phyloP scores from a whole-genome alignment of 2,888 invertebrate species.

The Rotaria sp. region DNA sequence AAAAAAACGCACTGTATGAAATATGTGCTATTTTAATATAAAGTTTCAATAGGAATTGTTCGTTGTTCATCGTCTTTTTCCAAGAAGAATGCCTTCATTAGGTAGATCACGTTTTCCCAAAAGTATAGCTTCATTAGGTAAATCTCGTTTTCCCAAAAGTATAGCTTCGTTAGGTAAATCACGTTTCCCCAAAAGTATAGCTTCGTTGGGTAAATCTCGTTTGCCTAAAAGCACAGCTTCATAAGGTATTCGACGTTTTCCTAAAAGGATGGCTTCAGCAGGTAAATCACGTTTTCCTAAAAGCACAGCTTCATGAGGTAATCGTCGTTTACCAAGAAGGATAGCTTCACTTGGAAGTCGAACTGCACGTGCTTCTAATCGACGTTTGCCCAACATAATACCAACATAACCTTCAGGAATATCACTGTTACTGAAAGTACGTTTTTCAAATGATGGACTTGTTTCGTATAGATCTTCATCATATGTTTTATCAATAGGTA shows the following conservation, averaged over 20 bases:
- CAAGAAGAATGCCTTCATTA: slow-evolving; percentile 1
- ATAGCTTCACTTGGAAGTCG: neutral
- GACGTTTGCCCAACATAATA: neutral
- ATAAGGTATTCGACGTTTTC: neutral
- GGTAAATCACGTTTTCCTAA: neutral
- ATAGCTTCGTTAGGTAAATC: slow-evolving; percentile 3
- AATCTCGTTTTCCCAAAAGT: neutral
- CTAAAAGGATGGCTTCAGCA: neutral
- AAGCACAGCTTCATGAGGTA: neutral
- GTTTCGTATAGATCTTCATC: neutral
- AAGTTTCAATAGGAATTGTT: neutral
- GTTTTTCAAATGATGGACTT: neutral
- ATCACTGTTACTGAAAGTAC: neutral
- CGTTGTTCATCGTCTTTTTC: neutral
- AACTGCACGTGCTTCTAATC: neutral
- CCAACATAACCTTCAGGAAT: neutral
- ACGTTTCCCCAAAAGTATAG: neutral
- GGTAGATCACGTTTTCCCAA: neutral
- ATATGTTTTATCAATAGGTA: neutral
- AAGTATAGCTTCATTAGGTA: slow-evolving; percentile 7
- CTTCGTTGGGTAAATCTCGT: too few relatives aligned
- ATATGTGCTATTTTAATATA: neutral
- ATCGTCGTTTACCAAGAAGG: slow-evolving; percentile 1
- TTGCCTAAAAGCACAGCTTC: too few relatives aligned
- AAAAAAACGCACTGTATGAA: neutral